Evolutionary conservation across 1,140 invertebrate genomes (phyloP).

Genomic region (Metopolophium dirhodum): DNA sequence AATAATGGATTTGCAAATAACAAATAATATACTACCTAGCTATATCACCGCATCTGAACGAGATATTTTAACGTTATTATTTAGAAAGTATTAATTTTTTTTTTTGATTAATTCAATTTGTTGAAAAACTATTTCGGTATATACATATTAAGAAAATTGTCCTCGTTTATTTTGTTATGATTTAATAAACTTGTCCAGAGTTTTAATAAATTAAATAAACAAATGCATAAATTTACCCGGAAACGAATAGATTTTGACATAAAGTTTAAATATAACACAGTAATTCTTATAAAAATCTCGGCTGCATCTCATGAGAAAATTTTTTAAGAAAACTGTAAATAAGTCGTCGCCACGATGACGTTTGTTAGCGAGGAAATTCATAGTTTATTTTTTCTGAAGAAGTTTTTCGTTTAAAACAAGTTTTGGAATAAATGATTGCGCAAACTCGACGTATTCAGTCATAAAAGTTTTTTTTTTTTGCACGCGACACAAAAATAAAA

Average conservation of each 20-base stretch:
- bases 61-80: neutral
- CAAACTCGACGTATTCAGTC: slow-evolving; percentile 35
- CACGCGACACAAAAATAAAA: neutral
- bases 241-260: neutral
- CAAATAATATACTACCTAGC: too few relatives aligned
- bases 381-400: slow-evolving; percentile 14
- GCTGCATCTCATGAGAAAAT: neutral
- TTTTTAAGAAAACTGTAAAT: neutral
- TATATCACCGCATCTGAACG: neutral
- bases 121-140: neutral
- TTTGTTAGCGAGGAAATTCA: slow-evolving; percentile 26
- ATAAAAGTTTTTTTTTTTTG: slow-evolving; percentile 17
- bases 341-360: neutral
- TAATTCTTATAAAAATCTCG: neutral
- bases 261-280: neutral
- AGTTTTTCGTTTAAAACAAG: slow-evolving; percentile 35
- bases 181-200: neutral
- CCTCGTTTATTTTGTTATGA: neutral
- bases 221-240: neutral
- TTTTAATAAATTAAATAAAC: slow-evolving; percentile 3
- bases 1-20: neutral
- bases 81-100: neutral
- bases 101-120: neutral
- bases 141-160: neutral
- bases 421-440: slow-evolving; percentile 41